A percentile compares a stretch with the other conserved stretches of the same genome.
Conservation (phyloP, 2,888 invertebrate species). For the Hirtodrosophila trivittata region DNA sequence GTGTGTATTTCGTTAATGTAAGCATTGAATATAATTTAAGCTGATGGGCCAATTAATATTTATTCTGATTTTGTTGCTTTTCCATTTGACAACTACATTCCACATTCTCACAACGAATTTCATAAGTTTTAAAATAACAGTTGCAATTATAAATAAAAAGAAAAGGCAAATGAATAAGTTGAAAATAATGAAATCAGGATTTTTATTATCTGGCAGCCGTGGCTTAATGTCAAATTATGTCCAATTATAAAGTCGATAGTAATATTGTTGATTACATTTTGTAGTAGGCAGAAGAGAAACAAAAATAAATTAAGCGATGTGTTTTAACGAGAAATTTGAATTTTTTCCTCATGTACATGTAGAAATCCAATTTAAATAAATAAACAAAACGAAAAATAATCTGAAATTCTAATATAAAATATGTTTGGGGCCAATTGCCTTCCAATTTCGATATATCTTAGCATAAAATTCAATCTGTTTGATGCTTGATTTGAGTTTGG, state of each 20-base stretch:
- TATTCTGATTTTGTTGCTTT: slow-evolving; percentile 71
- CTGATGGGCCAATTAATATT: slow-evolving; percentile 49
- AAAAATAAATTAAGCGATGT: slow-evolving; percentile 9
- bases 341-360: background rate
- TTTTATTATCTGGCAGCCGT: slow-evolving; percentile 53
- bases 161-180: slow-evolving; percentile 8
- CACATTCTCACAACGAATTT: too few relatives aligned
- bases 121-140: slow-evolving; percentile 7
- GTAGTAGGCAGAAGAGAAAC: slow-evolving; percentile 27
- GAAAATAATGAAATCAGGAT: slow-evolving; percentile 73
- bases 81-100: too few relatives aligned
- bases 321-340: too few relatives aligned
- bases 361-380: slow-evolving; percentile 2
- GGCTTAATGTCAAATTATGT: slow-evolving; percentile 33
- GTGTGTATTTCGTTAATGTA: slow-evolving; percentile 28
- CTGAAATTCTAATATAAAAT: background rate
- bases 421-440: too few relatives aligned
- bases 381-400: background rate
- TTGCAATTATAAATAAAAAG: slow-evolving; percentile 28
- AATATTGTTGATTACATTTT: slow-evolving; percentile 61
- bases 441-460: too few relatives aligned
- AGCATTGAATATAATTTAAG: slow-evolving; percentile 21
- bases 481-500: background rate
- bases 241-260: slow-evolving; percentile 50
- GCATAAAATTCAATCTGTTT: background rate